phyloP scores from a whole-genome alignment of 2,797 vertebrate genomes.

The Eospalax fontanierii region DNA sequence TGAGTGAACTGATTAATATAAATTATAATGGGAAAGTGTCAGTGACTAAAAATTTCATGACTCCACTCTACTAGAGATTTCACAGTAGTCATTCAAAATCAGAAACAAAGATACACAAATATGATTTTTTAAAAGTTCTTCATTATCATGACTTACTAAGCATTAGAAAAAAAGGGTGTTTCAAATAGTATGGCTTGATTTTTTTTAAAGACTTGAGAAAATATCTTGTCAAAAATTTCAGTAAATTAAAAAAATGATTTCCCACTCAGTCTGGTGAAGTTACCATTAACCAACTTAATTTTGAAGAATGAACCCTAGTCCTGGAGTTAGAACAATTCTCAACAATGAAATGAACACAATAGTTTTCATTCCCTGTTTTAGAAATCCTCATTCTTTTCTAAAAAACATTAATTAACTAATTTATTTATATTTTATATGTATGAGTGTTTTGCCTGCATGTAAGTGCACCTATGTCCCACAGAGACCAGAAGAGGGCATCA shows the following conservation, averaged over 20 bases:
- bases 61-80: neutral
- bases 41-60: neutral
- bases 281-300: neutral
- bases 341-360: neutral
- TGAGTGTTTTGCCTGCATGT: no score
- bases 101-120: slow-evolving; percentile 1
- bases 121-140: neutral
- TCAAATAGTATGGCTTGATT: neutral
- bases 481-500: no score
- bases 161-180: neutral
- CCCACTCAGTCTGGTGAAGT: neutral
- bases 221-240: neutral
- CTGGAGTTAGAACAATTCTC: neutral
- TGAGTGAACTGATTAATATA: neutral
- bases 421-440: no score
- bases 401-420: no score
- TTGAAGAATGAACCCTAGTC: slow-evolving; percentile 16
- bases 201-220: slow-evolving; percentile 23
- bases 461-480: no score
- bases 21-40: neutral
- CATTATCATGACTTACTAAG: neutral
- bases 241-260: slow-evolving; percentile 6
- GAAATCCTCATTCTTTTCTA: neutral
- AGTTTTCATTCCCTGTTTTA: neutral
- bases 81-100: neutral